These are phyloP conservation scores for Xylocopa sonorina DNA, from an alignment of 1,140 invertebrate species.

Conservation along the genomic window DNA sequence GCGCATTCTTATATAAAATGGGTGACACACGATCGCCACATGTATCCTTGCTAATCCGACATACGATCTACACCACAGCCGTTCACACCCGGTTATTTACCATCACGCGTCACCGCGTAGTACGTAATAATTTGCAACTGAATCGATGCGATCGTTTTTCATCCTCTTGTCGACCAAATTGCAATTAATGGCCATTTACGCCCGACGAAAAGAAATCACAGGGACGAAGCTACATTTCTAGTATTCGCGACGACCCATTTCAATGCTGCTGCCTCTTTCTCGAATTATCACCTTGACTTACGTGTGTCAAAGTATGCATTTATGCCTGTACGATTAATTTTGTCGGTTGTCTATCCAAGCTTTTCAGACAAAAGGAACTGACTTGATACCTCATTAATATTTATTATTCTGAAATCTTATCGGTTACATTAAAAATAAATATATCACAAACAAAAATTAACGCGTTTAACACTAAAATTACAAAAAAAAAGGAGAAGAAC, in stretches of 20 bases:
- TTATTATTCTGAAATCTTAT: no score
- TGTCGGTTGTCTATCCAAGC: no score
- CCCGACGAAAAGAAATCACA: background rate
- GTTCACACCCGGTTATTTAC: conserved; percentile 36
- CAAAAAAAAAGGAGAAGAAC: no score
- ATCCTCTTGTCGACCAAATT: background rate
- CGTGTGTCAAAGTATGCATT: background rate
- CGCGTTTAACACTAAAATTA: no score
- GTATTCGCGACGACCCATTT: background rate
- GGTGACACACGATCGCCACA: conserved; percentile 32
- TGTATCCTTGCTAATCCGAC: conserved; percentile 29
- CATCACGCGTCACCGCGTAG: background rate
- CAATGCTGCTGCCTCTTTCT: background rate
- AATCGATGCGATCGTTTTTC: conserved; percentile 42
- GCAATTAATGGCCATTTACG: background rate
- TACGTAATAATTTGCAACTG: conserved; percentile 35
- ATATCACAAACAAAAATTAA: no score
- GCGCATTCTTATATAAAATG: conserved; percentile 13
- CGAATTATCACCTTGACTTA: background rate
- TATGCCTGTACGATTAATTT: background rate
- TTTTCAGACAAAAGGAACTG: no score
- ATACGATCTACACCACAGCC: conserved; percentile 16
- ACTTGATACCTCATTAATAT: no score
- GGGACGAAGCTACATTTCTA: background rate
- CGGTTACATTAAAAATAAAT: no score